Base-by-base conservation (phyloP, 2,888 invertebrate genomes). In the Limenitis arthemis region DNA sequence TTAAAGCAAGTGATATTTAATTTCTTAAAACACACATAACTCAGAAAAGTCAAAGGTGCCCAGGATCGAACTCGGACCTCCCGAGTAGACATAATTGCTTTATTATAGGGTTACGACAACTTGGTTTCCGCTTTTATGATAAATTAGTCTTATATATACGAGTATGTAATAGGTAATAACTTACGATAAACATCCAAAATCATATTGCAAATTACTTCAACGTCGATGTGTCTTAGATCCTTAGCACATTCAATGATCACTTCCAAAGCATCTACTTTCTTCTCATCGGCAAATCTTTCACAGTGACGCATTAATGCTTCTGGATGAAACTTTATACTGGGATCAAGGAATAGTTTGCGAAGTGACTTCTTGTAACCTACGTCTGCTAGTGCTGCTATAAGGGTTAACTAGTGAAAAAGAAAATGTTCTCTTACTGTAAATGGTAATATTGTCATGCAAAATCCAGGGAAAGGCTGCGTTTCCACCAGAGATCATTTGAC, bases 381-480 rank as follows among this genome's bases (percentile, higher is more conserved):
- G 52, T 89, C 89, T 1, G 89, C 89, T 56, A 89, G 61, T 0
- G 88, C 88, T 0, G 83, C 72, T 65, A 88, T 79, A 44, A 89
- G 65, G 0, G 85, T 79, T 1, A 87, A 59, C 79, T 87, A 74
- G 9, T 20, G 20, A 20, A 20, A 38, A 38, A 30, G 8, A 28
- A n/a, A 12, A 36, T 5, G 9, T 1, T 36, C 11, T 36, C 9
- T 36, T 36, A 36, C 5, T n/a, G 8, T 1, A n/a, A 8, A 5
- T 1, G 2, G 8, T 8, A 8, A n/a, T 5, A n/a, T n/a, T 36
- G 36, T 8, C 8, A 36, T 4, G 8, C 9, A 20, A 20, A 20
- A 20, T 20, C 2, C 4, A 20, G 20, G 20, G 20, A 20, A 20
- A 20, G 20, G 20, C 20, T 3, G 20, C 1, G 4, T 20, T 20